Base-by-base conservation (phyloP, 2,888 invertebrate genomes). In the Netelia fuscicornis region DNA sequence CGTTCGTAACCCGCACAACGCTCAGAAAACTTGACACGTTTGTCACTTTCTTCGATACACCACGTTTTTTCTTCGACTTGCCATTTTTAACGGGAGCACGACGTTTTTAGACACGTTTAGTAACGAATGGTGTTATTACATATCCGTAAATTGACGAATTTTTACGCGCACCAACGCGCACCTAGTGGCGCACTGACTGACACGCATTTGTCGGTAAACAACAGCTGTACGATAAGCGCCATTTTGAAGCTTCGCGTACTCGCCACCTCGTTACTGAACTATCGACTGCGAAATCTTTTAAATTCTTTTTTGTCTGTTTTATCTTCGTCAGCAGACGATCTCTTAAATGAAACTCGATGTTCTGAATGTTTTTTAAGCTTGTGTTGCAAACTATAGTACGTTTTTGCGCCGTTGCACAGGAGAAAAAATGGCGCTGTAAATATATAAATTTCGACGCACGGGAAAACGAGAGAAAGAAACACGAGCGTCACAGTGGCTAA, bases 151-250 rank as follows among this genome's bases (percentile, higher is more conserved):
- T 13, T 13, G 13, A 48, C 48, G 48, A 48, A 48, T 13, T 48
- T 74, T 84, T 68, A 67, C 62, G 44, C 77, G 84, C 70, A 71
- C 44, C 84, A 65, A 83, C 62, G 44, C 77, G 84, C 70, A 71
- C 44, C 84, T 65, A 83, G 80, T 84, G 71, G 64, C 86, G 23
- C 60, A 86, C 20, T 58, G 86, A 84, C 83, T 87, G 88, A 89
- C 90, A 88, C 89, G 88, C 89, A 89, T 92, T 92, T 91, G 91
- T 92, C 89, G 90, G 91, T 93, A 92, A 93, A 93, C 92, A 93
- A 92, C 92, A 93, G 93, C 92, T 92, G 92, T 90, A 88, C 89
- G 86, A 85, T 81, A 85, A 72, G 75, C 89, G 90, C 92, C 92
- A 92, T 92, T 87, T 90, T 91, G 87, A 56, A 81, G 52, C 68